A percentile compares a stretch with the other conserved stretches of the same genome.
Conservation (phyloP, 2,888 invertebrate species). For the Phortica magna region DNA sequence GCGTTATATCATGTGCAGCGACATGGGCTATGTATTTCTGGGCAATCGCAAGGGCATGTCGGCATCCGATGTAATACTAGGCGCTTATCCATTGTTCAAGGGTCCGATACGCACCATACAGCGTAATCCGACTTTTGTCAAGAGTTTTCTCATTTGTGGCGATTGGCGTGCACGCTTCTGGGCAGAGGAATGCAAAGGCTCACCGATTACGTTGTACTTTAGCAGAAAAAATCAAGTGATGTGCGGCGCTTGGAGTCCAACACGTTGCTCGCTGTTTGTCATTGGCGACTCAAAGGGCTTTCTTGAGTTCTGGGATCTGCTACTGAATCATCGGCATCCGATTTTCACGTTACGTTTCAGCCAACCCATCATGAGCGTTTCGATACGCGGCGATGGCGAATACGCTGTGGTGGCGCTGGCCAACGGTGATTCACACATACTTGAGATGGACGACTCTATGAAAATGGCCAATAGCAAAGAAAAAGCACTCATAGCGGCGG, state of each 20-base stretch:
- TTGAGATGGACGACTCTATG: conserved; percentile 85
- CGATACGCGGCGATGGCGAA: conserved; percentile 81
- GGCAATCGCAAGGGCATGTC: conserved; percentile 85
- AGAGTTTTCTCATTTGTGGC: conserved; percentile 82
- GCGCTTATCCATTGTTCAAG: conserved; percentile 79
- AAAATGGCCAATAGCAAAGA: conserved; percentile 83
- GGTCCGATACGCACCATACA: conserved; percentile 93
- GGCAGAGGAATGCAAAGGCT: conserved; percentile 91
- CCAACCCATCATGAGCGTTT: conserved; percentile 81
- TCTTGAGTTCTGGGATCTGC: conserved; percentile 90
- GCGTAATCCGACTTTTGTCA: conserved; percentile 82
- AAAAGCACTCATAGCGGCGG: conserved; percentile 82
- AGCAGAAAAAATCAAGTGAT: conserved; percentile 84
- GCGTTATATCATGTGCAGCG: conserved; percentile 86
- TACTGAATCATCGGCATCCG: conserved; percentile 85
- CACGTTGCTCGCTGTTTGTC: conserved; percentile 83
- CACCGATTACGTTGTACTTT: conserved; percentile 91
- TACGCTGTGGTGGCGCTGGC: conserved; percentile 80
- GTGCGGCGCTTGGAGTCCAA: conserved; percentile 90
- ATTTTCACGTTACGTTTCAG: conserved; percentile 80
- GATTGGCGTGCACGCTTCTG: conserved; percentile 84
- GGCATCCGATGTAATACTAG: conserved; percentile 82
- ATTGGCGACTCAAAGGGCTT: conserved; percentile 84
- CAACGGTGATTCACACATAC: conserved; percentile 83
- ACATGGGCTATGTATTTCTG: conserved; percentile 83